Evolutionary conservation across 2,113 vertebrate genomes (phyloP), one percentile per base, ranked within the genome.

Genomic region (Tenrec ecaudatus): DNA sequence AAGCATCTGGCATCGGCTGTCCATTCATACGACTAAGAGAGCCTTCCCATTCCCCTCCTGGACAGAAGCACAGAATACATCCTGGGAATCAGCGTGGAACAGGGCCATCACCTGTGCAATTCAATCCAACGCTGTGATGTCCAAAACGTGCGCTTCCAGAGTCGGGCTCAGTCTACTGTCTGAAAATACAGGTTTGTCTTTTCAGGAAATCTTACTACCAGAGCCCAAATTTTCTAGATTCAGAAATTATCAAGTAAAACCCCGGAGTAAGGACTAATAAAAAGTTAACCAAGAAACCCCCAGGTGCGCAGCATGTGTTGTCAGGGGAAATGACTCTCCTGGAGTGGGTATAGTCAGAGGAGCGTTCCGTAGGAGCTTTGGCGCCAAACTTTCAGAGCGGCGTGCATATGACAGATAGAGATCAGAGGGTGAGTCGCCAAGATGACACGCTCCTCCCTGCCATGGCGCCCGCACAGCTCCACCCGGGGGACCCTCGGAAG

Each of bases 21-120:
- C 60, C 82, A 94, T 62, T 93, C 38, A 40, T 16, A 89, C 77
- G 31, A 68, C 33, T 83, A 27, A 57, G 87, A 83, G n/a, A 43
- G 15, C 23, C 57, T 62, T 36, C 27, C 4, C 2, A 57, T 29
- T 82, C 15, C 79, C 71, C 25, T 66, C 6, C 69, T 83, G 53
- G 57, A 88, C 80, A 83, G 17, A 15, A 62, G 38, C 47, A 19
- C 14, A n/a, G 3, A 1, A 22, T 57, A 17, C 40, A 40, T 53
- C 20, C 17, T 47, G 23, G 15, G 33, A 0, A 73, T n/a, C 40
- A 33, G 20, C 12, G 82, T 16, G 5, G 12, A 7, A 3, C 25
- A 25, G 16, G 43, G 0, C 47, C 17, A 64, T 12, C 25, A 6
- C 7, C 68, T 36, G 2, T 53, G 9, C 4, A 68, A 27, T 12